These are phyloP conservation scores for Cyrtonyx montezumae DNA, from an alignment of 2,113 vertebrate genomes.

Conservation along the genomic window DNA sequence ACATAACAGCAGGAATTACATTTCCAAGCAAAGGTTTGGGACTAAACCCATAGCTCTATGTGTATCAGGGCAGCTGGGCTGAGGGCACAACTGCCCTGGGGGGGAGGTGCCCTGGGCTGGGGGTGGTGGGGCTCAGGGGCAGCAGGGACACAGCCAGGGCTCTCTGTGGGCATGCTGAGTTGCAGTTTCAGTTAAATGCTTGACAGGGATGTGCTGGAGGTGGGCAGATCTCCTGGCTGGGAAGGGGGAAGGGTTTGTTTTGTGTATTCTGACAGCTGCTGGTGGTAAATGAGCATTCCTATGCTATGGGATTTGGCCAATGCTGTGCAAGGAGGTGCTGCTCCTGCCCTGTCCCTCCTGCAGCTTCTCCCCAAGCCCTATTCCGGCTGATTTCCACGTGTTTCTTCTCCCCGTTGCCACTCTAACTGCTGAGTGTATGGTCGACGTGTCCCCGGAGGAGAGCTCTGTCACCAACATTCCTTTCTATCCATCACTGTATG, in stretches of 20 bases:
- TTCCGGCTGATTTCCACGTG: neutral
- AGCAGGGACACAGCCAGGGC: neutral
- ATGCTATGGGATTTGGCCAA: neutral
- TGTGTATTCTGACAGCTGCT: neutral
- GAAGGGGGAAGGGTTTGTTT: neutral
- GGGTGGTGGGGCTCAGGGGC: neutral
- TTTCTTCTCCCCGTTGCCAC: neutral
- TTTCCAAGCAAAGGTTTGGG: neutral
- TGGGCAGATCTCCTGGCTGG: neutral
- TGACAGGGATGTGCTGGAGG: neutral
- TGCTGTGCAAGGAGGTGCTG: neutral
- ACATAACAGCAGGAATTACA: slow-evolving; percentile 31
- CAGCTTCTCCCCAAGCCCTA: fast-evolving
- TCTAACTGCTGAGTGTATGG: neutral
- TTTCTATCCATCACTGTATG: neutral
- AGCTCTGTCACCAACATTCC: neutral
- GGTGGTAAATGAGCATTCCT: fast-evolving
- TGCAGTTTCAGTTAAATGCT: neutral
- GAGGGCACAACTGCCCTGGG: neutral
- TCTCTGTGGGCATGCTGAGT: neutral
- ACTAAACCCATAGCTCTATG: neutral
- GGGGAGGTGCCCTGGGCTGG: no score
- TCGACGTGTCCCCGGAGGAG: neutral
- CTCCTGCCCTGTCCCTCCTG: neutral
- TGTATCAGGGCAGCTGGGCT: fast-evolving